These are phyloP conservation scores for Mythimna ferrago DNA, from an alignment of 2,888 invertebrate species.

Conservation along the genomic window DNA sequence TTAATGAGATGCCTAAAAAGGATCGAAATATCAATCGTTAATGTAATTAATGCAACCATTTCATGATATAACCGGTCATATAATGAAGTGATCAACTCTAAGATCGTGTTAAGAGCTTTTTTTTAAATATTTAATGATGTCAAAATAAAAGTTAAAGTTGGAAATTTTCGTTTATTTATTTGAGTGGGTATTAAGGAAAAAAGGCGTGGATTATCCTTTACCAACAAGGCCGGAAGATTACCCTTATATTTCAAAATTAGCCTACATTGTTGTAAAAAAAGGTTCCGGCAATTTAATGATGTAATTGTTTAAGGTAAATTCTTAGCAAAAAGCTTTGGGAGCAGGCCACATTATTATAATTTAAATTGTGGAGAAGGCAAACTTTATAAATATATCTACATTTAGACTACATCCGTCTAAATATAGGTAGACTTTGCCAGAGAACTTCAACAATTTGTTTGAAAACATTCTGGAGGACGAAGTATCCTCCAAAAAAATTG, in stretches of 20 bases:
- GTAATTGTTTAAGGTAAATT: constrained; percentile 19
- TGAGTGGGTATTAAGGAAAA: constrained; percentile 14
- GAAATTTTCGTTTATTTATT: constrained; percentile 15
- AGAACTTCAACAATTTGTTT: too few relatives aligned
- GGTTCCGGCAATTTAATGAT: constrained; percentile 21
- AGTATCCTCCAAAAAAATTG: too few relatives aligned
- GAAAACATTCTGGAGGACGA: too few relatives aligned
- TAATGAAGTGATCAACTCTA: too few relatives aligned
- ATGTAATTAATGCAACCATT: too few relatives aligned
- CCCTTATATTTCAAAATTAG: constrained; percentile 50
- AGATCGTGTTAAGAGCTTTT: too few relatives aligned
- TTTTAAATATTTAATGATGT: too few relatives aligned
- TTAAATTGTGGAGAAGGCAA: background rate
- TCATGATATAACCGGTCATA: too few relatives aligned
- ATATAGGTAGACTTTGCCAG: too few relatives aligned
- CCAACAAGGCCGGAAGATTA: constrained; percentile 39
- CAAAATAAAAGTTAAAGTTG: background rate
- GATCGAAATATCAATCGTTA: too few relatives aligned
- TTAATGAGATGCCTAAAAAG: too few relatives aligned
- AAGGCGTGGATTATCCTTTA: constrained; percentile 46
- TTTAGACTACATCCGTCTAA: too few relatives aligned
- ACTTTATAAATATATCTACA: background rate
- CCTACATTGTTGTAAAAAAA: constrained; percentile 33
- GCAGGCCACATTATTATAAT: constrained; percentile 14
- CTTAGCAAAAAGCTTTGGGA: constrained; percentile 9